Conservation (phyloP, 2,888 invertebrate genomes). For the Pediacus dermestoides region DNA sequence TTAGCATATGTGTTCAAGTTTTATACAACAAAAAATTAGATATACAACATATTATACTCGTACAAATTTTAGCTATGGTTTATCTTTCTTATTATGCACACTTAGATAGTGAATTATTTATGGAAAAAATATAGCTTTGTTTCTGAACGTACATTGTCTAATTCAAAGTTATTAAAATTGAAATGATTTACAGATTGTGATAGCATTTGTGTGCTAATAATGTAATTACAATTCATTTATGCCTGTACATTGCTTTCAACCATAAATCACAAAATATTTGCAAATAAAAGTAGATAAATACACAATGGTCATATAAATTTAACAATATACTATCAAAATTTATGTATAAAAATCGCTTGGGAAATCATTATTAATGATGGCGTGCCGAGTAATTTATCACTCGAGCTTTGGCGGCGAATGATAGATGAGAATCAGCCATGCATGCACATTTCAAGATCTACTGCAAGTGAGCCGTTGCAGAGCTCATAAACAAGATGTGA, state of each 20-base stretch:
- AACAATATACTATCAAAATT: conserved; percentile 32
- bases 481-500: too few relatives aligned
- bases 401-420: conserved; percentile 33
- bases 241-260: conserved; percentile 5
- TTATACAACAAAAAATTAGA: too few relatives aligned
- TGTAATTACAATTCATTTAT: conserved; percentile 14
- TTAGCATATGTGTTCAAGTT: too few relatives aligned
- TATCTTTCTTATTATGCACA: too few relatives aligned
- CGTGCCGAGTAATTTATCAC: conserved; percentile 39
- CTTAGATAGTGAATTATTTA: too few relatives aligned
- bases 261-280: conserved; percentile 22
- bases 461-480: neutral
- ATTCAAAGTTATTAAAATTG: too few relatives aligned
- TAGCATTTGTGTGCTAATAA: conserved; percentile 10
- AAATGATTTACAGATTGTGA: conserved; percentile 2
- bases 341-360: conserved; percentile 39
- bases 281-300: conserved; percentile 33
- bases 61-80: too few relatives aligned
- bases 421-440: conserved; percentile 37
- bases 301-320: conserved; percentile 38
- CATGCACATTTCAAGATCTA: conserved; percentile 21
- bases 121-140: too few relatives aligned
- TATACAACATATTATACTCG: too few relatives aligned
- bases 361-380: conserved; percentile 43
- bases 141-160: too few relatives aligned